Percentiles rank a stretch among this genome's conserved stretches.
phyloP scores from a whole-genome alignment of 2,113 vertebrate genomes.

The Tachysurus fulvidraco region DNA sequence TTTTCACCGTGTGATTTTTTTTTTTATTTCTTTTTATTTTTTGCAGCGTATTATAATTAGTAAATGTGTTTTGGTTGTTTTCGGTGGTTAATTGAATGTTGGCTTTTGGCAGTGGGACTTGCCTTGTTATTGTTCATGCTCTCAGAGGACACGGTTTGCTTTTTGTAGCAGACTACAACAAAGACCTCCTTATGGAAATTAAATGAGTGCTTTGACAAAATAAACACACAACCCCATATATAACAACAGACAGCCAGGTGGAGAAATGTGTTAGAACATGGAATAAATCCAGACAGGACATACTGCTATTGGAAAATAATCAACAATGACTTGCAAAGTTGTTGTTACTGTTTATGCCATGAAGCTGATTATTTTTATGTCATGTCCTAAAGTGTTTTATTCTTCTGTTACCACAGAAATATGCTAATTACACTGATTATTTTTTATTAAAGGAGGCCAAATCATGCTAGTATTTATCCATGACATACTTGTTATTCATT shows the following conservation, averaged over 20 bases:
- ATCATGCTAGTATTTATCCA: background rate
- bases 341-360: background rate
- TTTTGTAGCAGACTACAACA: conserved; percentile 34
- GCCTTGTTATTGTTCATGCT: conserved; percentile 56
- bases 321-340: background rate
- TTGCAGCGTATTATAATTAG: background rate
- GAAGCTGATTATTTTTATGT: background rate
- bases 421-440: background rate
- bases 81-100: conserved; percentile 67
- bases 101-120: conserved; percentile 55
- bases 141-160: conserved; percentile 51
- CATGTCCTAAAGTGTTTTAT: background rate
- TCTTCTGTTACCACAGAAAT: background rate
- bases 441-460: background rate
- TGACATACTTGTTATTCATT: no score
- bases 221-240: conserved; percentile 22
- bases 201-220: conserved; percentile 38
- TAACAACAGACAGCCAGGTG: conserved; percentile 6
- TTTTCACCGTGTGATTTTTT: background rate
- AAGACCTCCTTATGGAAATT: conserved; percentile 36
- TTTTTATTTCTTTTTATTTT: no score
- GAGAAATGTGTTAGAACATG: background rate
- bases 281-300: background rate
- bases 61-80: conserved; percentile 45
- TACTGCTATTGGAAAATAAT: background rate